Base-by-base conservation (phyloP, 2,888 invertebrate genomes). In the Metalampra italica region DNA sequence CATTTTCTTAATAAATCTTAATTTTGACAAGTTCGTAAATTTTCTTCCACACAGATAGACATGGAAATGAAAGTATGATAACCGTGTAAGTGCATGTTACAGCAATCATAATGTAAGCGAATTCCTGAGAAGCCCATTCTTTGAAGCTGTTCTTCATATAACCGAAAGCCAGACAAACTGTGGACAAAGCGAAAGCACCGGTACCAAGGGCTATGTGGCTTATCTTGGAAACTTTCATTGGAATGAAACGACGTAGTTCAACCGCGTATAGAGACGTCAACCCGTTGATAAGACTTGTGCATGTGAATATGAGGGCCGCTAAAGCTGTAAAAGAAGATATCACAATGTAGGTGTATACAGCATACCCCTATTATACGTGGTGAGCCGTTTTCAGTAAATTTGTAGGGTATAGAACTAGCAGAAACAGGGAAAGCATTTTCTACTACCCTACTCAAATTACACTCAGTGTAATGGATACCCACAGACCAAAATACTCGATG, bases 301-400 rank as follows among this genome's bases (percentile, higher is more conserved):
- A 52, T n/a, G 81, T 81, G 52, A 79, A 79, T 9, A 81, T 68
- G 40, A 81, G 47, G 0, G 82, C 80, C n/a, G 78, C 71, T 2
- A 81, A 60, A n/a, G 59, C 81, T 79, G 69, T 22, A 63, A 69
- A 53, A 37, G 55, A 51, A 39, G 7, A 7, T 14, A 39, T 34
- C 8, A 34, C 3, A 34, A 34, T 34, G 3, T 11, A 22, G 2
- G 22, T 22, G 5, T 22, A 22, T 22, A 22, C 5, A 22, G 22
- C 5, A 22, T 22, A 22, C 22, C 22, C 22, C 5, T 22, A n/a
- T n/a, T n/a, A n/a, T 22, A 5, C 22, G 22, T 22, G 2, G 22
- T 22, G 22, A 3, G 2, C 22, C 22, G 22, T 22, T 22, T 22
- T 22, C 5, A 3, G 22, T 22, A 22, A 22, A 22, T 22, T n/a